Evolutionary conservation across 2,797 vertebrate genomes (phyloP).

Genomic region (Thaleichthys pacificus): DNA sequence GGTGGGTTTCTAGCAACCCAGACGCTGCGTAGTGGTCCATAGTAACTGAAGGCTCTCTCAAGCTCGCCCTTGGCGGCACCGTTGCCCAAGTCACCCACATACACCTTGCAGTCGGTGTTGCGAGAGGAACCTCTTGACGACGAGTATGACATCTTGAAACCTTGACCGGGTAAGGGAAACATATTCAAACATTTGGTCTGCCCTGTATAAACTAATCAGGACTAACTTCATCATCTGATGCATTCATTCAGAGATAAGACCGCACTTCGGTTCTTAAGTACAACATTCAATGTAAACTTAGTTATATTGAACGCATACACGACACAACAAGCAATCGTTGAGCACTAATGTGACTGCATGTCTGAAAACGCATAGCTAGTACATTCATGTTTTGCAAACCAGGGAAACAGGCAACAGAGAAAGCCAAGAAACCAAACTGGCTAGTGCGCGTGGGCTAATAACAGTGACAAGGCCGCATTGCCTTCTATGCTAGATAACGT

Average conservation of each 20-base stretch:
- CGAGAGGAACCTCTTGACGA: conserved; percentile 74
- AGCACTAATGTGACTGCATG: background rate
- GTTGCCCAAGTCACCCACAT: conserved; percentile 76
- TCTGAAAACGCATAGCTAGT: background rate
- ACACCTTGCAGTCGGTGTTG: conserved; percentile 76
- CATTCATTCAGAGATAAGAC: too few relatives aligned
- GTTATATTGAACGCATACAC: too few relatives aligned
- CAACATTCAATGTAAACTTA: too few relatives aligned
- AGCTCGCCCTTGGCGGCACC: conserved; percentile 77
- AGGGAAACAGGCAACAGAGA: background rate
- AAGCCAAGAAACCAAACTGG: too few relatives aligned
- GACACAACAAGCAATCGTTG: too few relatives aligned
- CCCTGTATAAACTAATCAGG: too few relatives aligned
- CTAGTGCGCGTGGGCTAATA: background rate
- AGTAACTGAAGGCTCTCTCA: conserved; percentile 77
- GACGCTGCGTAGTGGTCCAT: conserved; percentile 74
- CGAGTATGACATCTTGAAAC: conserved; percentile 66
- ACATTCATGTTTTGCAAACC: background rate
- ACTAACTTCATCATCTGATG: too few relatives aligned
- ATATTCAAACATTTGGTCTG: background rate
- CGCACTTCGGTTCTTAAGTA: too few relatives aligned
- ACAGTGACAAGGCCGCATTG: conserved; percentile 3
- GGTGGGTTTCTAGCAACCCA: conserved; percentile 79
- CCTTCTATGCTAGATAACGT: background rate
- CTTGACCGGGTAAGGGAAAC: background rate